Evolutionary conservation across 2,888 invertebrate genomes (phyloP).

Genomic region (Luperina testacea): DNA sequence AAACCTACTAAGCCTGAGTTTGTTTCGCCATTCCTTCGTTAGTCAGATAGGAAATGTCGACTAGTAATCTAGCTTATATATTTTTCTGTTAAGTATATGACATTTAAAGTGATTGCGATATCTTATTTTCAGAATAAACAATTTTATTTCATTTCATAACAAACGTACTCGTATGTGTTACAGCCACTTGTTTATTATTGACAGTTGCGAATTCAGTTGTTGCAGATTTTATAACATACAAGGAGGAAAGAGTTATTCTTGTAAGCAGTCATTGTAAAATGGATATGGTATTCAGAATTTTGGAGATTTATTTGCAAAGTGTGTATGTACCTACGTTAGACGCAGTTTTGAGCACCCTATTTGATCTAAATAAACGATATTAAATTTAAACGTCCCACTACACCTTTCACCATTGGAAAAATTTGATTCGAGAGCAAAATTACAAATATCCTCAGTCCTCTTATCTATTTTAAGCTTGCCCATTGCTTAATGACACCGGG

Average conservation of each 20-base stretch:
- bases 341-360: background rate
- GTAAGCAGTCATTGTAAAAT: background rate
- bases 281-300: conserved; percentile 25
- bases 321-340: background rate
- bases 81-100: background rate
- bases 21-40: background rate
- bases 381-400: too few species aligned
- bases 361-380: background rate
- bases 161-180: background rate
- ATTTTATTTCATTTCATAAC: background rate
- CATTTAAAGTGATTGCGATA: background rate
- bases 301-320: background rate
- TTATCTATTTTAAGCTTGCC: background rate
- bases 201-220: conserved; percentile 23
- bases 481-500: background rate
- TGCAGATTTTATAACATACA: conserved; percentile 2
- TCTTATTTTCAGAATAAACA: background rate
- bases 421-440: background rate
- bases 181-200: conserved; percentile 8
- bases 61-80: background rate
- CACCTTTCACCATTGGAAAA: background rate
- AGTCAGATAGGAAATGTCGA: background rate
- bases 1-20: background rate
- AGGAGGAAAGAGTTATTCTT: background rate
- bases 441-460: too few species aligned